Evolutionary conservation across 2,113 vertebrate genomes (phyloP).

Genomic region (Oryzias celebensis): DNA sequence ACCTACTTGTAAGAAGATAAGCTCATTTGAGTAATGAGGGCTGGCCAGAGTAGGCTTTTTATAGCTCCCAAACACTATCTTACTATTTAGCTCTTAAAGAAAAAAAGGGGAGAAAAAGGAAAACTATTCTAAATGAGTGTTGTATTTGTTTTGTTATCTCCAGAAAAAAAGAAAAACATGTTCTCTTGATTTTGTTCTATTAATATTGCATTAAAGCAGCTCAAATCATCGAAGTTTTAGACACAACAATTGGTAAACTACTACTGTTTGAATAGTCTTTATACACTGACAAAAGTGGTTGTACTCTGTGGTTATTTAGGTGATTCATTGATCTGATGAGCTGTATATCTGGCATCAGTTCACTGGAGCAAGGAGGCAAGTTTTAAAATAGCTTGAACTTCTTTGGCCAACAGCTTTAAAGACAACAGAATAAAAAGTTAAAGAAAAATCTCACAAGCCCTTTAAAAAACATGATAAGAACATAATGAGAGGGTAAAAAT

Average conservation of each 20-base stretch:
- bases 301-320: not conserved
- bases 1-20: conserved; percentile 82
- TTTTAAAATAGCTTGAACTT: conserved; percentile 14
- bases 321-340: not conserved
- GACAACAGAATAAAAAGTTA: not conserved
- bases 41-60: conserved; percentile 68
- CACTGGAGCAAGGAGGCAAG: conserved; percentile 6
- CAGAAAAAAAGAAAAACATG: not conserved
- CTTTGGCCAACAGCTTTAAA: not conserved
- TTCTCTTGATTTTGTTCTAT: not conserved
- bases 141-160: not conserved
- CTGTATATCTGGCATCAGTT: conserved; percentile 8
- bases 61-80: conserved; percentile 61
- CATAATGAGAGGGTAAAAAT: no score
- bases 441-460: not conserved
- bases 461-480: no score
- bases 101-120: not conserved
- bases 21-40: conserved; percentile 88
- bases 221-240: not conserved
- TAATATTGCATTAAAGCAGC: not conserved
- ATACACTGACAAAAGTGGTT: no score
- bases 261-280: no score
- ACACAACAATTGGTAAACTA: no score
- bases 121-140: not conserved
- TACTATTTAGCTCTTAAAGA: conserved; percentile 2